A percentile compares a stretch with the other conserved stretches of the same genome.
Evolutionary conservation across 1,140 invertebrate species (phyloP).

Genomic region (Sarcophaga bullata): DNA sequence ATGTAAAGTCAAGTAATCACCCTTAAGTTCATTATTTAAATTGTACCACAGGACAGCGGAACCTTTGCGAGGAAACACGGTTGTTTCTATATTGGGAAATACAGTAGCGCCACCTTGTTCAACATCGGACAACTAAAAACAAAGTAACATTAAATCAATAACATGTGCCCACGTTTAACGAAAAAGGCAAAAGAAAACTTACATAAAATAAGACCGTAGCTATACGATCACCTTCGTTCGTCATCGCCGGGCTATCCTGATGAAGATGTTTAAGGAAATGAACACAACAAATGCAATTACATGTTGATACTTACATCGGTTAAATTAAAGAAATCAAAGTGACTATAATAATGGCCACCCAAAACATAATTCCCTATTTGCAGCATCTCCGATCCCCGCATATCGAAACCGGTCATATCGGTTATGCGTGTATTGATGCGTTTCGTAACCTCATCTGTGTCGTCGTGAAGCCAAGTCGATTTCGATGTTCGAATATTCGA

Average conservation of each 20-base stretch:
- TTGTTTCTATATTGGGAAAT: slow-evolving; percentile 85
- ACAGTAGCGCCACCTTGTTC: slow-evolving; percentile 95
- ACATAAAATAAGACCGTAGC: slow-evolving; percentile 93
- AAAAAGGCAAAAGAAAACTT: slow-evolving; percentile 68
- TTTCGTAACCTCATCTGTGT: slow-evolving; percentile 80
- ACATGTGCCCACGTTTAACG: neutral
- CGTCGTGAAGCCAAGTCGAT: slow-evolving; percentile 91
- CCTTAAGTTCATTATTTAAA: slow-evolving; percentile 88
- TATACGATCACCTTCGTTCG: slow-evolving; percentile 86
- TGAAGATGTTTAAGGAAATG: slow-evolving; percentile 73
- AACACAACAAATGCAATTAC: neutral
- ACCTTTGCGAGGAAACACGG: slow-evolving; percentile 90
- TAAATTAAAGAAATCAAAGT: slow-evolving; percentile 91
- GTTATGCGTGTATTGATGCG: slow-evolving; percentile 79
- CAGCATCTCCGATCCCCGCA: slow-evolving; percentile 91
- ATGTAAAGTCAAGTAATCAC: slow-evolving; percentile 91
- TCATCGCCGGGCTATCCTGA: slow-evolving; percentile 87
- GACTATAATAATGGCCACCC: slow-evolving; percentile 98
- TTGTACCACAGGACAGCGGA: slow-evolving; percentile 97
- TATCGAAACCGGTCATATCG: slow-evolving; percentile 84
- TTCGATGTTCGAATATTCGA: slow-evolving; percentile 97
- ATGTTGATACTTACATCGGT: slow-evolving; percentile 24
- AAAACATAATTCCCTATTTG: slow-evolving; percentile 99
- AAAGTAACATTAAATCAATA: neutral
- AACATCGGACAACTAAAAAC: slow-evolving; percentile 89